phyloP scores from a whole-genome alignment of 2,888 invertebrate genomes.

The Beris chalybata region DNA sequence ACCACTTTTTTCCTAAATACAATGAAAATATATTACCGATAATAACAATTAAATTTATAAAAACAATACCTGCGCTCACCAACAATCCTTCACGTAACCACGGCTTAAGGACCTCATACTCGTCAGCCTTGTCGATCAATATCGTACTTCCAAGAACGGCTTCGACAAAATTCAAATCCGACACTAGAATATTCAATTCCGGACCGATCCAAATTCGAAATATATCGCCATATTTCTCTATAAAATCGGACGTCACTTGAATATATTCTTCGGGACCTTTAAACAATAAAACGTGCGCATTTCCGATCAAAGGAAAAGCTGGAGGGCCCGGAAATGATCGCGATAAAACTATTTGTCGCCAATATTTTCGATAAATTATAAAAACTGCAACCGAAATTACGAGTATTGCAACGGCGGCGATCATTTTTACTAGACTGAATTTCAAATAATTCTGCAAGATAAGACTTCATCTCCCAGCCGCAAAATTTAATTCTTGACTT shows the following conservation, averaged over 20 bases:
- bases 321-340: slow-evolving; percentile 47
- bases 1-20: slow-evolving; percentile 60
- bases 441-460: too few species aligned
- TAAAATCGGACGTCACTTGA: not conserved
- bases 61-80: slow-evolving; percentile 51
- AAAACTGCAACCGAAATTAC: too few species aligned
- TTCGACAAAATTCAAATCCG: slow-evolving; percentile 49
- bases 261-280: slow-evolving; percentile 47
- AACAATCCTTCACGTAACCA: slow-evolving; percentile 64
- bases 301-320: slow-evolving; percentile 58
- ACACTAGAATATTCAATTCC: slow-evolving; percentile 48
- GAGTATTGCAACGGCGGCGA: slow-evolving; percentile 1
- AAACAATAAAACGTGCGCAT: slow-evolving; percentile 53
- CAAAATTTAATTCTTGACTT: too few species aligned
- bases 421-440: too few species aligned
- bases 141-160: slow-evolving; percentile 44
- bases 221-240: slow-evolving; percentile 13
- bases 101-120: slow-evolving; percentile 57
- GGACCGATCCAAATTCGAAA: slow-evolving; percentile 51
- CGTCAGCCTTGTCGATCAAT: slow-evolving; percentile 60
- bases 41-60: too few species aligned
- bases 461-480: too few species aligned
- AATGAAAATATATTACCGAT: not conserved
- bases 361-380: slow-evolving; percentile 14
- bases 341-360: slow-evolving; percentile 18